Evolutionary conservation across 2,888 invertebrate genomes (phyloP).

Genomic region (Furcula furcula): DNA sequence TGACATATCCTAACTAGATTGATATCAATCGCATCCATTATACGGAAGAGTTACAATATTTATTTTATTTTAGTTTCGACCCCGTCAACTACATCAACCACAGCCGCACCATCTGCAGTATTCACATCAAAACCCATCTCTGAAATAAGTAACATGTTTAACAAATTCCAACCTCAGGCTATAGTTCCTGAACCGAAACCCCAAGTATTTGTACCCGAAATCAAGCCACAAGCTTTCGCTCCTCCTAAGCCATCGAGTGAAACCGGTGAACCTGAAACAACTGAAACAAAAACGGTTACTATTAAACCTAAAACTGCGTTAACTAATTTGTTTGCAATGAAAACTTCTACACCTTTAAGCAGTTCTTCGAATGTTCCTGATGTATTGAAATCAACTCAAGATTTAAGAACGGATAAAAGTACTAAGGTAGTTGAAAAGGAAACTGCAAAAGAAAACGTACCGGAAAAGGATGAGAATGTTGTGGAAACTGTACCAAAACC

Average conservation of each 20-base stretch:
- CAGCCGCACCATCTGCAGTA: constrained; percentile 34
- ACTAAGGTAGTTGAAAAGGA: constrained; percentile 42
- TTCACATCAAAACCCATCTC: constrained; percentile 57
- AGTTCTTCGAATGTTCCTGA: constrained; percentile 42
- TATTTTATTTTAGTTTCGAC: constrained; percentile 10
- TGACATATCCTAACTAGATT: too few relatives aligned
- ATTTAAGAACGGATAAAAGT: constrained; percentile 37
- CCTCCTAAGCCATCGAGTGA: constrained; percentile 40
- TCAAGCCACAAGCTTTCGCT: constrained; percentile 5
- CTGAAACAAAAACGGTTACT: constrained; percentile 25
- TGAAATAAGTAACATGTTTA: constrained; percentile 53
- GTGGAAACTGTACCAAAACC: constrained; percentile 20
- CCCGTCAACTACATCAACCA: constrained; percentile 27
- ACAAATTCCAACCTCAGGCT: constrained; percentile 45
- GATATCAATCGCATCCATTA: too few relatives aligned
- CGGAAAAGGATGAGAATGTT: constrained; percentile 32
- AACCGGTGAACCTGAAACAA: constrained; percentile 57
- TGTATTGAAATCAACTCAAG: constrained; percentile 42
- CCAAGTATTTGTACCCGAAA: constrained; percentile 7
- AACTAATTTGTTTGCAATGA: constrained; percentile 50
- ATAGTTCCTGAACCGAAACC: constrained; percentile 26
- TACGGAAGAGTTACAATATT: too few relatives aligned
- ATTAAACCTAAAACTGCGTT: constrained; percentile 39
- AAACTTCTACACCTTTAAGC: constrained; percentile 33
- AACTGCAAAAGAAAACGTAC: constrained; percentile 51